These are phyloP conservation scores for Decapterus maruadsi DNA, from an alignment of 2,797 vertebrate genomes.

Conservation along the genomic window DNA sequence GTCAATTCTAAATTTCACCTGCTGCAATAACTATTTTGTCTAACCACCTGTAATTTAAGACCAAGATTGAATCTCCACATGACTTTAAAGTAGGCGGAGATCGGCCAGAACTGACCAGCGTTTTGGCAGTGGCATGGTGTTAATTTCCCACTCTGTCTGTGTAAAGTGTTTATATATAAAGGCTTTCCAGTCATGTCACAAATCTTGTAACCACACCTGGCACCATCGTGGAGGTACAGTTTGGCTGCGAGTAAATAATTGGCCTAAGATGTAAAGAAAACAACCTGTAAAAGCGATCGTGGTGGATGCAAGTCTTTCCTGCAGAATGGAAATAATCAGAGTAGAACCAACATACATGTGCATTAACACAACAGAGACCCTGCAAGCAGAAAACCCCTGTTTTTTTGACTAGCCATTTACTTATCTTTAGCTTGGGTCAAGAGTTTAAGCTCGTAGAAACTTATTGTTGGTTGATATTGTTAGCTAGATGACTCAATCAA, in stretches of 20 bases:
- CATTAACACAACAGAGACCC: not conserved
- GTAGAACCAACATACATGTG: not conserved
- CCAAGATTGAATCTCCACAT: slow-evolving; percentile 33
- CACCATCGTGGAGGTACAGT: slow-evolving; percentile 32
- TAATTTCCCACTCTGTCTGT: slow-evolving; percentile 50
- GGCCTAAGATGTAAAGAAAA: not conserved
- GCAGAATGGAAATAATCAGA: not conserved
- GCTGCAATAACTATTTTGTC: slow-evolving; percentile 16
- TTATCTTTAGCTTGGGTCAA: not conserved
- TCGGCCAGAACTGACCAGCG: slow-evolving; percentile 23
- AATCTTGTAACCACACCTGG: slow-evolving; percentile 50
- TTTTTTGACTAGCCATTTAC: not conserved
- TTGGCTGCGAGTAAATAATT: not conserved
- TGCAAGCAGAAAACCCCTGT: not conserved
- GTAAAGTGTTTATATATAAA: slow-evolving; percentile 37
- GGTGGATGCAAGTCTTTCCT: not conserved
- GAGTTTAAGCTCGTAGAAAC: not conserved
- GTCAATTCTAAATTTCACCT: slow-evolving; percentile 35
- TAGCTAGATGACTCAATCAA: not conserved
- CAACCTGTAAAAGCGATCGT: slow-evolving; percentile 1
- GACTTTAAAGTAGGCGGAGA: slow-evolving; percentile 6
- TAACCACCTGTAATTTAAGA: slow-evolving; percentile 28
- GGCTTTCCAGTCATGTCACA: slow-evolving; percentile 33
- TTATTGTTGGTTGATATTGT: not conserved
- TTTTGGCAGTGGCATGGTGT: slow-evolving; percentile 49